Evolutionary conservation across 2,797 vertebrate genomes (phyloP).

Genomic region (Saxicola maurus): DNA sequence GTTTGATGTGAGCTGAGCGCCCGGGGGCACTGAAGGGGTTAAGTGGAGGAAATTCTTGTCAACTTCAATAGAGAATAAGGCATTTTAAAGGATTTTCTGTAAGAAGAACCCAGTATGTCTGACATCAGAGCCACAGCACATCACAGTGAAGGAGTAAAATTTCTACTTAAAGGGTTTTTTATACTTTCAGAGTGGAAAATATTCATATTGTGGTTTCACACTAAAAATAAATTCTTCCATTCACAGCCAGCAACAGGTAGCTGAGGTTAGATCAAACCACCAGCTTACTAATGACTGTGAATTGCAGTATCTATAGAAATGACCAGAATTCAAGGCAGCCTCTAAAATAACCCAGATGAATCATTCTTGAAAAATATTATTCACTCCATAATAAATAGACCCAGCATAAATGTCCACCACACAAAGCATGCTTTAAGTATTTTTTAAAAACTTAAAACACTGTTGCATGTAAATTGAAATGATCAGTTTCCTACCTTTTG

Average conservation of each 20-base stretch:
- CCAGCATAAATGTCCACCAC: background rate
- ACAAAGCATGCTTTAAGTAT: background rate
- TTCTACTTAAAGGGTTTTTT: constrained; percentile 45
- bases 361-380: constrained; percentile 44
- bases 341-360: constrained; percentile 52
- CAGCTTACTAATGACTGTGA: constrained; percentile 39
- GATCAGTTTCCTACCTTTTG: background rate
- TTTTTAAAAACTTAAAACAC: background rate
- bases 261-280: constrained; percentile 56
- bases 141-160: constrained; percentile 12
- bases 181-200: constrained; percentile 51
- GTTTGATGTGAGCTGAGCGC: constrained; percentile 24
- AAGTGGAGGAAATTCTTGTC: constrained; percentile 50
- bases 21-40: constrained; percentile 36
- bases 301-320: constrained; percentile 54
- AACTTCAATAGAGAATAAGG: constrained; percentile 30
- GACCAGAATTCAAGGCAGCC: constrained; percentile 30
- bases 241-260: constrained; percentile 62
- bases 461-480: background rate
- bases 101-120: constrained; percentile 22
- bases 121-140: constrained; percentile 34
- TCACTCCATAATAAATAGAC: background rate
- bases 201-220: constrained; percentile 53
- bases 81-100: constrained; percentile 42
- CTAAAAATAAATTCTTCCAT: constrained; percentile 64